phyloP scores from a whole-genome alignment of 2,797 vertebrate genomes.

The Enteromius mattozi region DNA sequence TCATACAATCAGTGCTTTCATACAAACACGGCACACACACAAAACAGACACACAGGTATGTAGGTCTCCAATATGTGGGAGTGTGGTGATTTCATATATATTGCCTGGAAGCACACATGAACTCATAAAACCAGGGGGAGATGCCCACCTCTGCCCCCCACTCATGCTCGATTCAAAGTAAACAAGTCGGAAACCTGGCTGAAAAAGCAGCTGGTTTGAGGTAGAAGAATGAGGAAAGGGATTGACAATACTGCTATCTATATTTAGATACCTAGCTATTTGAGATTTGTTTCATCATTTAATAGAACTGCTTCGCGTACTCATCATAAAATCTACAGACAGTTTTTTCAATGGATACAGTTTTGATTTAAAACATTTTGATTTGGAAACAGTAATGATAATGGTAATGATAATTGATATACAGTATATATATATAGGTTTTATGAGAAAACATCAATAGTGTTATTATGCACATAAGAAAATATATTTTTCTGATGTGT shows the following conservation, averaged over 20 bases:
- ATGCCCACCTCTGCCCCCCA: not conserved
- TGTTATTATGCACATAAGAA: not conserved
- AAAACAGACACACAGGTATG: not conserved
- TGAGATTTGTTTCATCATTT: not conserved
- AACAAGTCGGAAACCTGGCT: not conserved
- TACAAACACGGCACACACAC: not conserved
- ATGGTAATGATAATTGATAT: too few relatives aligned
- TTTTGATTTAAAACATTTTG: not conserved
- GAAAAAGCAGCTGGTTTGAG: conserved; percentile 3
- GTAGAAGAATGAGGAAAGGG: not conserved
- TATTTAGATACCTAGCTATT: not conserved
- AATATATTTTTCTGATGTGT: not conserved
- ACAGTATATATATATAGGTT: too few relatives aligned
- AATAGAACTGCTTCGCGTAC: not conserved
- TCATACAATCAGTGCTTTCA: conserved; percentile 12
- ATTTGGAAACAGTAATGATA: too few relatives aligned
- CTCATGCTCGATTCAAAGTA: not conserved
- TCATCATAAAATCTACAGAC: not conserved
- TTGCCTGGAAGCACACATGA: not conserved
- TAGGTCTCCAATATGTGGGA: not conserved
- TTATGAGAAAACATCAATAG: not conserved
- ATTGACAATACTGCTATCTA: not conserved
- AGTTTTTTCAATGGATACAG: not conserved
- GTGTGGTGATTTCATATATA: conserved; percentile 10
- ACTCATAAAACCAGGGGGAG: not conserved